Conservation (phyloP, 2,797 vertebrate species). For the Coilia nasus region DNA sequence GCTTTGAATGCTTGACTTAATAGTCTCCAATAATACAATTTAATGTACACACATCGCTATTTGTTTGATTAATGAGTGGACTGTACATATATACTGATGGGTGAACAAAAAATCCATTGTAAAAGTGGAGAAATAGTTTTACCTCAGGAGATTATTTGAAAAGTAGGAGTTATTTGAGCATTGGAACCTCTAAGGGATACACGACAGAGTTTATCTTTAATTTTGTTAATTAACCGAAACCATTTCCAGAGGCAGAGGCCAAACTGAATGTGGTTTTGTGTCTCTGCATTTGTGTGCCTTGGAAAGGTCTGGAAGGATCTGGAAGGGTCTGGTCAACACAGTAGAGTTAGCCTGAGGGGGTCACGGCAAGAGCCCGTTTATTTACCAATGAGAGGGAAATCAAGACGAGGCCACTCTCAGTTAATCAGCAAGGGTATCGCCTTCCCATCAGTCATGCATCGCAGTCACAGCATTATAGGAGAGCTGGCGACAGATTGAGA, state of each 20-base stretch:
- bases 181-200: not conserved
- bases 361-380: not conserved
- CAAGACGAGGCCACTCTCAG: not conserved
- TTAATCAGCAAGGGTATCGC: slow-evolving; percentile 5
- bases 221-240: not conserved
- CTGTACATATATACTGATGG: not conserved
- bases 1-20: not conserved
- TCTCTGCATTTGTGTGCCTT: not conserved
- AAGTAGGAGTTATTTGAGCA: not conserved
- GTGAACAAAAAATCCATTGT: not conserved
- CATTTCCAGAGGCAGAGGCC: not conserved
- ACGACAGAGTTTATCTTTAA: not conserved
- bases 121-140: not conserved
- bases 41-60: too few species aligned
- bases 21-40: too few species aligned
- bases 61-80: too few species aligned
- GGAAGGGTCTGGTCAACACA: not conserved
- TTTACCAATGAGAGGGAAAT: slow-evolving; percentile 9
- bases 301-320: not conserved
- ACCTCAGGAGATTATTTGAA: not conserved
- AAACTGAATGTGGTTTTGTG: slow-evolving; percentile 4
- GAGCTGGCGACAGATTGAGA: not conserved
- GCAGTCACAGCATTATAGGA: not conserved
- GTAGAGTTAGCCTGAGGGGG: not conserved
- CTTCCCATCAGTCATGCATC: not conserved